phyloP scores from a whole-genome alignment of 2,113 vertebrate genomes.

The Psephotus haematonotus region DNA sequence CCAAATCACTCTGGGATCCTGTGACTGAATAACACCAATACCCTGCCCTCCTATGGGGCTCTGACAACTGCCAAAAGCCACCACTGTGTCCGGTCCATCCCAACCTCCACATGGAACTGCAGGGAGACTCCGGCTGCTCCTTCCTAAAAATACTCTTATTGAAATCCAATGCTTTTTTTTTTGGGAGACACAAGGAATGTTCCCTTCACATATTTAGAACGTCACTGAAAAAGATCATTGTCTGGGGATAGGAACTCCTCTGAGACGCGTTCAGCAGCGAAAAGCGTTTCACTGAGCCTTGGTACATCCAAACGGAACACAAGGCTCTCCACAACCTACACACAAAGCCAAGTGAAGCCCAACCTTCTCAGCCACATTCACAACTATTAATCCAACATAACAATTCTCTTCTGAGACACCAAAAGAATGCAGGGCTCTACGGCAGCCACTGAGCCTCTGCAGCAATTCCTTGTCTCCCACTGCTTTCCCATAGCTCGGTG shows the following conservation, averaged over 20 bases:
- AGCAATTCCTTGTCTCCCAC: not conserved
- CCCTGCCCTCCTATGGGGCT: not conserved
- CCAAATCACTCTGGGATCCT: not conserved
- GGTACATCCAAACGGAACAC: rapidly evolving
- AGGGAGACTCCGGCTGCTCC: not conserved
- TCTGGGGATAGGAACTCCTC: not conserved
- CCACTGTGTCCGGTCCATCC: not conserved
- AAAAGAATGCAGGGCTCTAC: not conserved
- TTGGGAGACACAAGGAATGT: not conserved
- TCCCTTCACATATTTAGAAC: not conserved
- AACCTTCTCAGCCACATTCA: not conserved
- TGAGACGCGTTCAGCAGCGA: rapidly evolving
- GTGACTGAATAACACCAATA: not conserved
- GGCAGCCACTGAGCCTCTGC: not conserved
- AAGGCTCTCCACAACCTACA: not conserved
- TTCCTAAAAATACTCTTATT: not conserved
- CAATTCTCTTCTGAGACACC: not conserved
- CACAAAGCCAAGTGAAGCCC: not conserved
- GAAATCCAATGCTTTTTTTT: rapidly evolving
- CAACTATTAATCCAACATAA: not conserved
- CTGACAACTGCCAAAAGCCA: not conserved
- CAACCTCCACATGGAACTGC: rapidly evolving
- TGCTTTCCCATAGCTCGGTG: not conserved
- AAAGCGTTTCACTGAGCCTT: not conserved
- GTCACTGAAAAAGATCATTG: not conserved